Percentiles rank a stretch among this genome's conserved stretches.
These are phyloP conservation scores for Botrylloides violaceus DNA, from an alignment of 23 tunicate species.

Conservation along the genomic window DNA sequence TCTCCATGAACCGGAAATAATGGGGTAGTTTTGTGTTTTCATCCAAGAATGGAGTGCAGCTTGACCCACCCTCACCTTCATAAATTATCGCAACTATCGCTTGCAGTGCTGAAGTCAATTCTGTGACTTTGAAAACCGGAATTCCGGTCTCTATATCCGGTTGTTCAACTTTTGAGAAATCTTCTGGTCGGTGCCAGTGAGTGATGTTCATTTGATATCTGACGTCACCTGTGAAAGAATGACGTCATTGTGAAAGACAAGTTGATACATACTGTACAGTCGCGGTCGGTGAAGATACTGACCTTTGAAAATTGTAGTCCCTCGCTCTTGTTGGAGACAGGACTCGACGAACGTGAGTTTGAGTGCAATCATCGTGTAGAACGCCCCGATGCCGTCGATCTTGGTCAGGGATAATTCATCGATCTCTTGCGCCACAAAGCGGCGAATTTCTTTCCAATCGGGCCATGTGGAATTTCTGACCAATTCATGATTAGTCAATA, in stretches of 20 bases:
- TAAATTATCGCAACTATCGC: conserved; percentile 5
- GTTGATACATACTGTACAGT: too few species aligned
- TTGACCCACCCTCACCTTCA: conserved; percentile 14
- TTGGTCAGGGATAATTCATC: background rate
- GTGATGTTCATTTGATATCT: conserved; percentile 22
- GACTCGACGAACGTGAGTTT: conserved; percentile 24
- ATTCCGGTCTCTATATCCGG: background rate
- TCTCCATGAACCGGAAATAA: conserved; percentile 45
- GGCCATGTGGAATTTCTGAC: too few species aligned
- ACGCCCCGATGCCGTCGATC: conserved; percentile 7
- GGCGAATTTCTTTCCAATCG: background rate
- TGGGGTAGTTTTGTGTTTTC: conserved; percentile 8
- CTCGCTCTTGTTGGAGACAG: conserved; percentile 20
- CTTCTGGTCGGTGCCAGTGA: conserved; percentile 48
- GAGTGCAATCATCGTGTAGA: conserved; percentile 13
- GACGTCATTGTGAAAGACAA: too few species aligned
- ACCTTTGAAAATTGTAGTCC: background rate
- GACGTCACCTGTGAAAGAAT: conserved; percentile 40
- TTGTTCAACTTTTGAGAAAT: background rate
- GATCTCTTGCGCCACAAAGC: background rate
- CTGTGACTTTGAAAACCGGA: background rate
- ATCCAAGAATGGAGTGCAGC: background rate
- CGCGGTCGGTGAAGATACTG: too few species aligned
- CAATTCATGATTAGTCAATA: background rate
- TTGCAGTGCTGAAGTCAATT: background rate